A percentile compares a stretch with the other conserved stretches of the same genome.
Conservation (phyloP, 2,888 invertebrate genomes). For the Petrophora chlorosata region DNA sequence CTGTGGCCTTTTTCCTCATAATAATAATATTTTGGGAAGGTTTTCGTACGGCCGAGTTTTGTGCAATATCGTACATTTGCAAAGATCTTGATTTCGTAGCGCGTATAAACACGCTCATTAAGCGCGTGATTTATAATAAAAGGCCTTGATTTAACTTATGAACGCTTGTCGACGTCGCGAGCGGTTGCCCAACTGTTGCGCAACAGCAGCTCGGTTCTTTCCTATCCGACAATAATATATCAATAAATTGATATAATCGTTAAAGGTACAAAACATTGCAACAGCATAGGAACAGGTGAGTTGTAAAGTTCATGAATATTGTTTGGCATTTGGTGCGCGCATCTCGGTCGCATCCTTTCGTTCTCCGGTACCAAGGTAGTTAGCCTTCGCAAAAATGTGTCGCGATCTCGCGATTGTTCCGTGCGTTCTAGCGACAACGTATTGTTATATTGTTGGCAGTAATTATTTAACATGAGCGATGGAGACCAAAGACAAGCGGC, state of each 20-base stretch:
- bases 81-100: slow-evolving; percentile 15
- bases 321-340: slow-evolving; percentile 70
- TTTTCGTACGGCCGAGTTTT: slow-evolving; percentile 15
- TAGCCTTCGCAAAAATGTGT: slow-evolving; percentile 71
- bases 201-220: slow-evolving; percentile 42
- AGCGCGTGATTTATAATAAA: slow-evolving; percentile 51
- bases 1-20: slow-evolving; percentile 44
- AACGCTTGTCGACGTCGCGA: slow-evolving; percentile 44
- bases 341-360: slow-evolving; percentile 73
- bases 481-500: slow-evolving; percentile 62
- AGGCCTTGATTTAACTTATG: slow-evolving; percentile 59
- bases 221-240: slow-evolving; percentile 48
- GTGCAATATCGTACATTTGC: slow-evolving; percentile 14
- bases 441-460: slow-evolving; percentile 54
- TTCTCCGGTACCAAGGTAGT: slow-evolving; percentile 53
- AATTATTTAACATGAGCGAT: slow-evolving; percentile 63
- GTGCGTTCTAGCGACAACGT: slow-evolving; percentile 34
- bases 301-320: slow-evolving; percentile 62
- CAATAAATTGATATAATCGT: slow-evolving; percentile 23
- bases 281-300: slow-evolving; percentile 39
- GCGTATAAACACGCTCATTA: slow-evolving; percentile 46
- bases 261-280: slow-evolving; percentile 35
- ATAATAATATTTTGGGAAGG: slow-evolving; percentile 28
- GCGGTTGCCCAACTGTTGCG: slow-evolving; percentile 55
- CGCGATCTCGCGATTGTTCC: slow-evolving; percentile 51